Conservation (phyloP, 1,140 invertebrate genomes). For the Centruroides vittatus region DNA sequence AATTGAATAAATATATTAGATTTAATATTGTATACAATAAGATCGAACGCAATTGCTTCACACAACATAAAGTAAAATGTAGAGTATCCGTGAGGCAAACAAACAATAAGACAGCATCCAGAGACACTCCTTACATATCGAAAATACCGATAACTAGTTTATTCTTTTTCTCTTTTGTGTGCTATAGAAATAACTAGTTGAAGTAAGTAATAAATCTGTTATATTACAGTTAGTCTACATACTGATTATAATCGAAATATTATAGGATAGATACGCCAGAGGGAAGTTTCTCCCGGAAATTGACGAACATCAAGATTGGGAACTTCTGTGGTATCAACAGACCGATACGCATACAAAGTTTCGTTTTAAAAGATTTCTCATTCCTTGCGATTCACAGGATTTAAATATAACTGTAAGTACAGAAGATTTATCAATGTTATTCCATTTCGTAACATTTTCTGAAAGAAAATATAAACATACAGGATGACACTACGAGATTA, state of each 20-base stretch:
- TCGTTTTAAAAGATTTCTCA: slow-evolving; percentile 18
- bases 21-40: too few species aligned
- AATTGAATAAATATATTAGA: too few species aligned
- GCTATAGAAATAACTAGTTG: too few species aligned
- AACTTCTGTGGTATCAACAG: slow-evolving; percentile 17
- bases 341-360: slow-evolving; percentile 22
- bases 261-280: slow-evolving; percentile 19
- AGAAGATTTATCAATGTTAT: background rate
- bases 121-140: too few species aligned
- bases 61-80: too few species aligned
- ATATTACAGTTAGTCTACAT: too few species aligned
- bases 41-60: too few species aligned
- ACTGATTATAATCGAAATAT: background rate
- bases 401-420: slow-evolving; percentile 8
- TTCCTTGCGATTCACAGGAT: slow-evolving; percentile 20
- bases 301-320: slow-evolving; percentile 21
- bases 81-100: too few species aligned
- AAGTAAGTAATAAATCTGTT: too few species aligned
- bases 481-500: slow-evolving; percentile 21
- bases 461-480: background rate
- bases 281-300: slow-evolving; percentile 18
- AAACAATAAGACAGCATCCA: too few species aligned
- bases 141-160: too few species aligned
- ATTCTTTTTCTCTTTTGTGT: too few species aligned
- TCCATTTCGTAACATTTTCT: background rate